Evolutionary conservation across 2,113 vertebrate species (phyloP).

Genomic region (Cyprinodon variegatus): DNA sequence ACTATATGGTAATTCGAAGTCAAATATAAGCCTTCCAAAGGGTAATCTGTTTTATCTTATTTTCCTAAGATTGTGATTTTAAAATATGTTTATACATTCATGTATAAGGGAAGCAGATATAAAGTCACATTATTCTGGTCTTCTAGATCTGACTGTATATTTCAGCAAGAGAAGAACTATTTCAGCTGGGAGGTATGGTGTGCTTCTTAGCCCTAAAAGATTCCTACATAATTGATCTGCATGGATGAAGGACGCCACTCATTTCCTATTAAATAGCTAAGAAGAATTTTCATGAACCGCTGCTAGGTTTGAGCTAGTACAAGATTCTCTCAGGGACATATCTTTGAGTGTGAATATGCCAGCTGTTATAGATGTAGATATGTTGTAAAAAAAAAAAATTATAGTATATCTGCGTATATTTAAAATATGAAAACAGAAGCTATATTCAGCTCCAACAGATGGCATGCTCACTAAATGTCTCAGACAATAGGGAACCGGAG

Average conservation of each 20-base stretch:
- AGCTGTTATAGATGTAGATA: not conserved
- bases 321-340: not conserved
- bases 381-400: not conserved
- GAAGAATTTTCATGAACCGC: conserved; percentile 22
- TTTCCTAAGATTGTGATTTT: not conserved
- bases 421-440: not conserved
- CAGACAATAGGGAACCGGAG: too few species aligned
- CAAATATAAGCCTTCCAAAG: not conserved
- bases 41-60: not conserved
- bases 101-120: not conserved
- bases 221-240: not conserved
- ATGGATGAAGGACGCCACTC: conserved; percentile 14
- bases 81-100: not conserved
- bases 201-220: conserved; percentile 1
- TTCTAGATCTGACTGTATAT: not conserved
- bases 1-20: not conserved
- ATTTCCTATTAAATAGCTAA: conserved; percentile 34
- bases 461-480: too few species aligned
- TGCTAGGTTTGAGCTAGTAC: not conserved
- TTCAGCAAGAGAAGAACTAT: not conserved
- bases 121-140: not conserved
- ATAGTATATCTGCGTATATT: not conserved
- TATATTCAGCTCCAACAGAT: too few species aligned
- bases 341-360: not conserved
- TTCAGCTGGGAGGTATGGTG: not conserved